These are phyloP conservation scores for Manis crassicaudata DNA, from an alignment of 2,797 vertebrate species.

Conservation along the genomic window DNA sequence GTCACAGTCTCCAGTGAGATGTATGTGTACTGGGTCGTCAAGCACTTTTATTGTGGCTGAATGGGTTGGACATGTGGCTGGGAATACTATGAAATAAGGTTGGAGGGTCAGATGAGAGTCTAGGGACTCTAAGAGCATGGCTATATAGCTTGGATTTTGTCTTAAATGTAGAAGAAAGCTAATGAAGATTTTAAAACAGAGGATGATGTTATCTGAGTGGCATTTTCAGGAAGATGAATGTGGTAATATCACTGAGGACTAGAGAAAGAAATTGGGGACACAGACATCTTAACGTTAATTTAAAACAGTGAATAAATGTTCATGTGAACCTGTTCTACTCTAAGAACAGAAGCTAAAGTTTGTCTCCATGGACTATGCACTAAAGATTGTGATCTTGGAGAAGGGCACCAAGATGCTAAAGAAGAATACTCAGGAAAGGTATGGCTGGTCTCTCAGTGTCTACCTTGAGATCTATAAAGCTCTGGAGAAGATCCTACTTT, in stretches of 20 bases:
- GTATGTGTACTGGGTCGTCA: neutral
- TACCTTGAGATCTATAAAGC: neutral
- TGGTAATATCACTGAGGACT: neutral
- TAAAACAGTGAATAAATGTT: neutral
- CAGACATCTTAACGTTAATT: neutral
- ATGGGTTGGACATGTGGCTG: neutral
- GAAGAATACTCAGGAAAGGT: neutral
- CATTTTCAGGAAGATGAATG: neutral
- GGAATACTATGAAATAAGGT: neutral
- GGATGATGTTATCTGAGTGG: neutral
- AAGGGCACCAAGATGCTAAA: neutral
- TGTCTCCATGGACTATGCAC: too few species aligned
- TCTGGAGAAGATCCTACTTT: neutral
- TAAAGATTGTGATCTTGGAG: neutral
- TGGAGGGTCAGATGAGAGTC: neutral
- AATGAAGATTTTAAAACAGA: neutral
- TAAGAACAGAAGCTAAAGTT: neutral
- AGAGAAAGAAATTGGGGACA: neutral
- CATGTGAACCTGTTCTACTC: neutral
- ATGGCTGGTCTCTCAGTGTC: neutral
- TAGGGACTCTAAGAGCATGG: neutral
- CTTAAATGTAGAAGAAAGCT: neutral
- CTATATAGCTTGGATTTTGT: neutral
- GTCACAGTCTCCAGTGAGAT: neutral
- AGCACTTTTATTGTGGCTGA: neutral